phyloP scores from a whole-genome alignment of 2,113 vertebrate genomes.

The Merops nubicus region DNA sequence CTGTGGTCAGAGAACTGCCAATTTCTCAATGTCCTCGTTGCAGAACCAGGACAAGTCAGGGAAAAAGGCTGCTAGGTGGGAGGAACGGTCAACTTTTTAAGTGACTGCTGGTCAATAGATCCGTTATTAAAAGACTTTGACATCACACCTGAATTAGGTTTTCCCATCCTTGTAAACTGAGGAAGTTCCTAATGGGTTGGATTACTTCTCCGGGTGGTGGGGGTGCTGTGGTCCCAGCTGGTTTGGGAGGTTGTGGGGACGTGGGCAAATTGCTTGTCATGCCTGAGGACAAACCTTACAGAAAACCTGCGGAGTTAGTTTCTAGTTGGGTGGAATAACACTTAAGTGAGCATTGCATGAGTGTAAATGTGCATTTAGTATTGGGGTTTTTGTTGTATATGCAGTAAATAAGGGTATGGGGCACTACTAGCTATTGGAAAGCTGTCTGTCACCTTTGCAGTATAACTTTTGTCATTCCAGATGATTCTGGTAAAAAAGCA shows the following conservation, averaged over 20 bases:
- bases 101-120: not conserved
- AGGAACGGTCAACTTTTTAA: accelerated
- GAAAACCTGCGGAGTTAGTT: not conserved
- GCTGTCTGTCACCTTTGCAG: not conserved
- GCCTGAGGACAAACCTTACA: not conserved
- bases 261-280: accelerated
- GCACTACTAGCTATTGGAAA: not conserved
- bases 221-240: not conserved
- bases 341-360: not conserved
- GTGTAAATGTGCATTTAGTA: not conserved
- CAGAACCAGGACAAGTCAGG: not conserved
- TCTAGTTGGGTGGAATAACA: not conserved
- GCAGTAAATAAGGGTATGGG: not conserved
- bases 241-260: not conserved
- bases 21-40: accelerated
- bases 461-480: not conserved
- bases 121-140: not conserved
- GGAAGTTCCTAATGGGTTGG: not conserved
- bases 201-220: not conserved
- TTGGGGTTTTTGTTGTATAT: not conserved
- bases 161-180: accelerated
- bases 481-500: not conserved
- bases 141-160: not conserved
- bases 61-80: accelerated
- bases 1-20: not conserved